These are phyloP conservation scores for Phalacrocorax pelagicus DNA, from an alignment of 2,113 vertebrate genomes.

Conservation along the genomic window DNA sequence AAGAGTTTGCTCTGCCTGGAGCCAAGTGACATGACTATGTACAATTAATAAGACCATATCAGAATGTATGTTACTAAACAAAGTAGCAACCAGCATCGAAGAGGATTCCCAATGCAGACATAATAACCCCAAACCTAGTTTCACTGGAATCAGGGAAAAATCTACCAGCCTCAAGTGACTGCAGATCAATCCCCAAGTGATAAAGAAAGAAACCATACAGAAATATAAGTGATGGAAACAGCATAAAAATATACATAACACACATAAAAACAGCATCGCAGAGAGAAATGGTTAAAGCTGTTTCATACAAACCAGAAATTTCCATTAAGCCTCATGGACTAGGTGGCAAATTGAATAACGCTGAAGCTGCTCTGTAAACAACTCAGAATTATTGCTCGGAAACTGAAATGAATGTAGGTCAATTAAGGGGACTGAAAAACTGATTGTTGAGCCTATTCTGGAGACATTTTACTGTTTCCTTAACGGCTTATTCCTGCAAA, in stretches of 20 bases:
- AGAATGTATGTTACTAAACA: not conserved
- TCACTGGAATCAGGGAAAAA: not conserved
- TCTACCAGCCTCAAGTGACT: not conserved
- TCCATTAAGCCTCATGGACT: not conserved
- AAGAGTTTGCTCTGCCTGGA: not conserved
- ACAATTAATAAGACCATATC: not conserved
- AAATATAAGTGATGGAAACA: not conserved
- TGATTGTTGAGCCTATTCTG: not conserved
- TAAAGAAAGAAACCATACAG: not conserved
- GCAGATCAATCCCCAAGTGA: not conserved
- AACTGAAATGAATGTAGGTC: slow-evolving; percentile 18
- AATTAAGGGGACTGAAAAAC: not conserved
- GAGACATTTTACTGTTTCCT: not conserved
- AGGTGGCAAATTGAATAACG: not conserved
- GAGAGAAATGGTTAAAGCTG: not conserved
- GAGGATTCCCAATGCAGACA: not conserved
- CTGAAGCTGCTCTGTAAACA: not conserved
- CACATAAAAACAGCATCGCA: not conserved
- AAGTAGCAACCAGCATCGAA: not conserved
- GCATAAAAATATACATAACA: not conserved
- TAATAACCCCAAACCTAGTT: not conserved
- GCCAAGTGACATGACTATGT: not conserved
- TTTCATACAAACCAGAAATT: slow-evolving; percentile 5
- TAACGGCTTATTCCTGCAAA: not conserved
- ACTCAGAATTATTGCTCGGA: not conserved